Evolutionary conservation across 2,888 invertebrate genomes (phyloP).

Genomic region (Ptilodon capucinus): DNA sequence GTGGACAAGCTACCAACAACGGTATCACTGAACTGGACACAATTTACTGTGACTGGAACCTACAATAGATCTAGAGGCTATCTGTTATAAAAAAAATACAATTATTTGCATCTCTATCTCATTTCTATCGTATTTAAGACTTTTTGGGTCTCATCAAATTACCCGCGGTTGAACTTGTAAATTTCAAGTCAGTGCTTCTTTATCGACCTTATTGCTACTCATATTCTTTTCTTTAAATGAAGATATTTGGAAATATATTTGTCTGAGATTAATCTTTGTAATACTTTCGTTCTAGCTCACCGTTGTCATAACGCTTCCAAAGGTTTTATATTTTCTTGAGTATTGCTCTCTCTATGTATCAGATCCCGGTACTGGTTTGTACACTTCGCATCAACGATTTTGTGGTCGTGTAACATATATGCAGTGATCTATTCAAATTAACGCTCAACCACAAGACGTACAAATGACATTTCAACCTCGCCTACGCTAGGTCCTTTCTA

Average conservation of each 20-base stretch:
- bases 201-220: too few species aligned
- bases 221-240: too few species aligned
- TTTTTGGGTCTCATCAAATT: not conserved
- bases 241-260: too few species aligned
- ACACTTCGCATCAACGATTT: slow-evolving; percentile 5
- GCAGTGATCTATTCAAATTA: slow-evolving; percentile 32
- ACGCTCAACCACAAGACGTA: slow-evolving; percentile 23
- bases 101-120: slow-evolving; percentile 5
- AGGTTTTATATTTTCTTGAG: too few species aligned
- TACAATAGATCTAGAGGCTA: slow-evolving; percentile 28
- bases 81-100: slow-evolving; percentile 16
- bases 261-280: too few species aligned
- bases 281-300: too few species aligned
- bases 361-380: slow-evolving; percentile 7
- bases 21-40: slow-evolving; percentile 43
- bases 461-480: slow-evolving; percentile 32
- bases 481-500: slow-evolving; percentile 28
- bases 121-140: slow-evolving; percentile 8
- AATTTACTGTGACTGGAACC: slow-evolving; percentile 34
- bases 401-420: slow-evolving; percentile 27
- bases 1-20: slow-evolving; percentile 21
- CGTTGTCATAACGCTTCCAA: too few species aligned
- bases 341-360: too few species aligned
- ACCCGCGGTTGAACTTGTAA: too few species aligned
- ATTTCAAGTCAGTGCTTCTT: too few species aligned